A percentile compares a stretch with the other conserved stretches of the same genome.
Evolutionary conservation across 2,113 vertebrate species (phyloP).

Genomic region (Triplophysa rosa): DNA sequence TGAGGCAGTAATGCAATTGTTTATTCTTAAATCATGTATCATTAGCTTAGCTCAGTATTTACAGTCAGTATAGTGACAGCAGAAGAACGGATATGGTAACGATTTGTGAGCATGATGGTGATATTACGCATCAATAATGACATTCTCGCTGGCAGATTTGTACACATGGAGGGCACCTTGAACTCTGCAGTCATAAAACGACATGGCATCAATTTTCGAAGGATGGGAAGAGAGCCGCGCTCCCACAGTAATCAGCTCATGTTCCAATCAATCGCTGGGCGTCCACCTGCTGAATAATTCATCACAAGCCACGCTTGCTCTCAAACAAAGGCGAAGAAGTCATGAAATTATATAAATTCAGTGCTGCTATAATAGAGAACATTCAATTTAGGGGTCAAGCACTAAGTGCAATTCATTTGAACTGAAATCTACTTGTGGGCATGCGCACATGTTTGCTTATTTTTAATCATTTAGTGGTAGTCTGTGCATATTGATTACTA

Average conservation of each 20-base stretch:
- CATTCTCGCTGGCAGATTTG: conserved; percentile 47
- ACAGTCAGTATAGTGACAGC: not conserved
- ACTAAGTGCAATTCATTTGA: conserved; percentile 30
- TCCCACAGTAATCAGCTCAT: conserved; percentile 53
- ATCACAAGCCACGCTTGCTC: conserved; percentile 50
- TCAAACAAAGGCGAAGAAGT: conserved; percentile 51
- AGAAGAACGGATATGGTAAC: not conserved
- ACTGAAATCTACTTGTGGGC: conserved; percentile 4
- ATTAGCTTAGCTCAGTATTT: not conserved
- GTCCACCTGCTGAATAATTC: conserved; percentile 64
- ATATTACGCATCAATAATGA: conserved; percentile 44
- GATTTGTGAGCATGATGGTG: conserved; percentile 30
- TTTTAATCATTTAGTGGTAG: not conserved
- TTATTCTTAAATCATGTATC: conserved; percentile 8
- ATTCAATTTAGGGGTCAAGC: conserved; percentile 42
- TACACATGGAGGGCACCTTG: conserved; percentile 54
- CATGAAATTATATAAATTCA: conserved; percentile 46
- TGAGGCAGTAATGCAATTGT: not conserved
- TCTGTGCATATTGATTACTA: not conserved
- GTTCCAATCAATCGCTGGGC: conserved; percentile 53
- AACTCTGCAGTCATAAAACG: conserved; percentile 49
- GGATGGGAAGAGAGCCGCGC: conserved; percentile 28
- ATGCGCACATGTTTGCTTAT: not conserved
- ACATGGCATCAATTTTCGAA: conserved; percentile 48
- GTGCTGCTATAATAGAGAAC: not conserved